Base-by-base conservation (phyloP, 1,140 invertebrate species). In the Drosophila pectinifera region DNA sequence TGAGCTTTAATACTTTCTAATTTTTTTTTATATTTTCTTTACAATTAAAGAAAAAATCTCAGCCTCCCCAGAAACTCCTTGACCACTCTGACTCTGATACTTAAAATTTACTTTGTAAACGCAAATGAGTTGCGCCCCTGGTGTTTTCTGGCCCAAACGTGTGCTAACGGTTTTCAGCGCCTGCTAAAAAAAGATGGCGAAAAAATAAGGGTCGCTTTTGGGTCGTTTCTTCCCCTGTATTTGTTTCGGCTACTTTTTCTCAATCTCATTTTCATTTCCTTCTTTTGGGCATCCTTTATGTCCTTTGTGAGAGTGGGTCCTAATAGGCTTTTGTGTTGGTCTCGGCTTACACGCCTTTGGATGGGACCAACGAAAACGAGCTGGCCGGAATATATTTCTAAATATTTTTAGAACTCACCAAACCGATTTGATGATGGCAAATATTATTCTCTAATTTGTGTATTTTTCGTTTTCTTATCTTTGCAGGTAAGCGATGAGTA, bases 291-390 rank as follows among this genome's bases (percentile, higher is more conserved):
- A 55, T 67, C 56, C 49, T 34, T 75, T 61, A 49, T 43, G 62
- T 54, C 39, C 34, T 58, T 28, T 22, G 28, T 41, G 14, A 31
- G 14, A 31, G 18, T 59, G 28, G 16, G 46, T 73, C 69, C 78
- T 86, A 89, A 88, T 89, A 83, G 84, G 79, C 65, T 88, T 83
- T 88, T 76, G 64, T 67, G 56, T 38, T 42, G 46, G 57, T 88
- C 56, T 77, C 62, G 38, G 62, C 63, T 75, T 58, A 68, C 74
- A 69, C 70, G 80, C 43, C 73, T 72, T 70, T 42, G 48, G 51
- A 42, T 38, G 22, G 10, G 22, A 10, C 24, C 36, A 59, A 41
- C 20, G 20, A 41, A 43, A 63, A 42, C 55, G 20, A 54, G 56
- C 26, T 43, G 26, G 5, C n/a, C n/a, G 39, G 8, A 45, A 28